phyloP scores from a whole-genome alignment of 2,113 vertebrate species.

The Apus apus region DNA sequence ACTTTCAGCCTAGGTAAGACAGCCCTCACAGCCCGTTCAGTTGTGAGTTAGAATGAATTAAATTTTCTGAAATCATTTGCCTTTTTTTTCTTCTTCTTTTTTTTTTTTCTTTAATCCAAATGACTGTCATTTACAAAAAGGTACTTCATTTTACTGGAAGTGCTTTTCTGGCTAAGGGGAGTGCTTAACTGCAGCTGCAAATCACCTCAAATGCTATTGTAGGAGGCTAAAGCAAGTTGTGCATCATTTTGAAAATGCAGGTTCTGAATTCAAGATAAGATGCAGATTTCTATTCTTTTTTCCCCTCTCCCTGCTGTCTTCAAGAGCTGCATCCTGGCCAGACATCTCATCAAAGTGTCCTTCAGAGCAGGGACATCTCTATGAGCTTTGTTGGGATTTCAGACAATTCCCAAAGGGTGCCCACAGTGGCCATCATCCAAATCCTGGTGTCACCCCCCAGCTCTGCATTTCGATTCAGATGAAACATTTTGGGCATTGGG shows the following conservation, averaged over 20 bases:
- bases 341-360: background rate
- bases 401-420: background rate
- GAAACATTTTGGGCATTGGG: background rate
- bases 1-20: constrained; percentile 24
- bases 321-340: background rate
- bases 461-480: constrained; percentile 9
- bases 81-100: background rate
- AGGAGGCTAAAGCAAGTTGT: constrained; percentile 53
- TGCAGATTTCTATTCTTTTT: background rate
- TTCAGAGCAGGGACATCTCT: background rate
- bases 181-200: constrained; percentile 70
- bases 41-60: constrained; percentile 58
- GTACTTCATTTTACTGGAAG: constrained; percentile 71
- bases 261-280: constrained; percentile 40
- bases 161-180: constrained; percentile 73
- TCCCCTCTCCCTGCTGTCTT: background rate
- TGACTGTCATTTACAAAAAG: constrained; percentile 67
- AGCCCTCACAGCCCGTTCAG: constrained; percentile 48
- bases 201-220: constrained; percentile 64
- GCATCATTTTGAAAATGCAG: constrained; percentile 27
- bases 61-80: constrained; percentile 46
- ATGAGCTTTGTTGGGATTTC: background rate
- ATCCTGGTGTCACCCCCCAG: background rate
- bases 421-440: background rate
- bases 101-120: constrained; percentile 30